phyloP scores from a whole-genome alignment of 2,888 invertebrate genomes.

The Acrobasis suavella region DNA sequence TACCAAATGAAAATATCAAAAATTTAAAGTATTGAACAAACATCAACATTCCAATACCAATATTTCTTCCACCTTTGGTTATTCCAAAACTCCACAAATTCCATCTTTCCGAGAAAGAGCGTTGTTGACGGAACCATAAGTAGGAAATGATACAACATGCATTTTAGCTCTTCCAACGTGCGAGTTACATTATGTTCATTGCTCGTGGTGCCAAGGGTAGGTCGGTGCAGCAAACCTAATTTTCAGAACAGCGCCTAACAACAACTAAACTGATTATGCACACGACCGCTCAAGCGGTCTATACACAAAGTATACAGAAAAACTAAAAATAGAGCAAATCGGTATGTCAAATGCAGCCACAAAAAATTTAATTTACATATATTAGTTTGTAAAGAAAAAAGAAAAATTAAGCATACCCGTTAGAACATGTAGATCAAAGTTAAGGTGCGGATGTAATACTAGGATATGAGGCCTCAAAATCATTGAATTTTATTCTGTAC shows the following conservation, averaged over 20 bases:
- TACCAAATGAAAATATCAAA: constrained; percentile 18
- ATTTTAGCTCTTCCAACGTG: background rate
- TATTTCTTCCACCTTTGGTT: background rate
- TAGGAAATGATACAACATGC: constrained; percentile 1
- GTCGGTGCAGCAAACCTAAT: background rate
- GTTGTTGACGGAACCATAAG: too few species aligned
- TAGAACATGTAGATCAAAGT: background rate
- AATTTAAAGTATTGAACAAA: constrained; percentile 3
- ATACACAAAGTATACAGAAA: background rate
- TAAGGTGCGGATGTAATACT: background rate
- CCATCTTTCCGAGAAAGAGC: background rate
- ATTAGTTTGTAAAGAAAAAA: background rate
- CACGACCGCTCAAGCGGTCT: constrained; percentile 17
- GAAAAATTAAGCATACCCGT: background rate
- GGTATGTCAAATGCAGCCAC: background rate
- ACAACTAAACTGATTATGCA: constrained; percentile 15
- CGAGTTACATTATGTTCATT: background rate
- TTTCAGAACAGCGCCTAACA: constrained; percentile 13
- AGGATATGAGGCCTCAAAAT: background rate
- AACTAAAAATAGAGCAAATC: background rate
- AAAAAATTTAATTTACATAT: background rate
- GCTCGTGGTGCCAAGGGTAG: background rate
- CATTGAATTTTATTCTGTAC: background rate
- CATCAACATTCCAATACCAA: constrained; percentile 6
- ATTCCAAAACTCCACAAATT: constrained; percentile 1